phyloP scores from a whole-genome alignment of 2,797 vertebrate species.

The Phoeniculus purpureus region DNA sequence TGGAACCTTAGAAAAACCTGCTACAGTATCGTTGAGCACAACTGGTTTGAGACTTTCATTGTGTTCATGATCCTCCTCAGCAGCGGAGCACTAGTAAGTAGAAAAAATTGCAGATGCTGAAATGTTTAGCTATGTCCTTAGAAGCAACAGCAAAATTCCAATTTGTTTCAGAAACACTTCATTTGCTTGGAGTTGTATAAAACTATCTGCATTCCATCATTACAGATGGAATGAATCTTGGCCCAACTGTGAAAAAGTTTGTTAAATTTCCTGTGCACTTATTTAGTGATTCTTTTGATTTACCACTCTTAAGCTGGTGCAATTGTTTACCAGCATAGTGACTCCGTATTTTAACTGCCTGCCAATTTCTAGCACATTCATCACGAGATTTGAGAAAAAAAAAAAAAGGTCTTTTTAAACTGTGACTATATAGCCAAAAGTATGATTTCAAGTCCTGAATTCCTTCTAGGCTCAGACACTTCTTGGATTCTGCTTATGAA shows the following conservation, averaged over 20 bases:
- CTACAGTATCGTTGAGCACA: constrained; percentile 95
- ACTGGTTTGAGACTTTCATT: constrained; percentile 99
- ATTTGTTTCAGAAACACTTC: not conserved
- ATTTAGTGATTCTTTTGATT: not conserved
- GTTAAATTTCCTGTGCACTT: not conserved
- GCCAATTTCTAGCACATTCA: not conserved
- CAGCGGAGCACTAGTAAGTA: constrained; percentile 93
- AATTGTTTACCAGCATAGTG: not conserved
- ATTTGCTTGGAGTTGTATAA: not conserved
- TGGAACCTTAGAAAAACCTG: constrained; percentile 95
- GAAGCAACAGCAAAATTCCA: not conserved
- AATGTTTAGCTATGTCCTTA: not conserved
- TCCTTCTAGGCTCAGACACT: not conserved
- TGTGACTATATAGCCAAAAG: not conserved
- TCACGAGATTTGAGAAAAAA: not conserved
- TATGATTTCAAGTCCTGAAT: not conserved
- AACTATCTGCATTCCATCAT: not conserved
- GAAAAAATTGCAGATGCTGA: not conserved
- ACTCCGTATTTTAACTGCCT: not conserved
- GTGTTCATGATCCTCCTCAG: constrained; percentile 99
- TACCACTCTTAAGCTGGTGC: not conserved
- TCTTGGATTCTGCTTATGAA: not conserved
- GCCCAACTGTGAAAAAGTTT: not conserved
- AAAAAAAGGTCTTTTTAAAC: not conserved
- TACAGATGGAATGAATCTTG: not conserved